Base-by-base conservation (phyloP, 2,888 invertebrate species). In the Lumbricus terrestris region DNA sequence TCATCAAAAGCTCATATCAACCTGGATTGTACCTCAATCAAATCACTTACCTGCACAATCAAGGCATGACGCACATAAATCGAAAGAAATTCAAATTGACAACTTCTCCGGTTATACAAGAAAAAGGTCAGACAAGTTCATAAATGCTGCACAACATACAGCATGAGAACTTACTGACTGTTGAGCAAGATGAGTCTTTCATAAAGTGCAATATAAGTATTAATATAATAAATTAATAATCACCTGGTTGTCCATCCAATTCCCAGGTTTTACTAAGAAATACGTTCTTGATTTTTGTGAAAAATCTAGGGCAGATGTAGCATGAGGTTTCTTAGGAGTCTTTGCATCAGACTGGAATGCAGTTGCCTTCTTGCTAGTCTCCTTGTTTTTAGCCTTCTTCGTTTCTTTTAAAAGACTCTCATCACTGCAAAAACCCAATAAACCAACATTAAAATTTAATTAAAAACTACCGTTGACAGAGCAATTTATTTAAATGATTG, bases 191-290 rank as follows among this genome's bases (percentile, higher is more conserved):
- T n/a, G n/a, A 15, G 11, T 11, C 8, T n/a, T 69, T 69, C 69
- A n/a, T n/a, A 8, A 4, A n/a, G 69, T 16, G 8, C 1, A 69
- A 11, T 69, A 16, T n/a, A 29, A n/a, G 11, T 69, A n/a, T n/a
- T n/a, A 69, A 69, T 29, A 69, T 69, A 29, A 69, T 69, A 69
- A 69, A 69, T 69, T 29, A 69, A 69, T n/a, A 29, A 23, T 85
- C 37, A 85, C 85, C 85, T 85, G 85, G n/a, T 16, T 85, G 85
- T 85, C 85, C 34, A 34, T 85, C 85, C 85, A 85, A 6, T 85
- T 85, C 34, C 85, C 85, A 33, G 34, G 35, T 85, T 85, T 85
- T 8, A 85, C 23, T 35, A 85, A 37, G 20, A 85, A 37, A 85
- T 85, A 85, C 0, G 18, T 85, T 85, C 85, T 33, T 34, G 34